Evolutionary conservation across 2,888 invertebrate genomes (phyloP), one percentile per base, ranked within the genome.

Genomic region (Octodonta nipae): DNA sequence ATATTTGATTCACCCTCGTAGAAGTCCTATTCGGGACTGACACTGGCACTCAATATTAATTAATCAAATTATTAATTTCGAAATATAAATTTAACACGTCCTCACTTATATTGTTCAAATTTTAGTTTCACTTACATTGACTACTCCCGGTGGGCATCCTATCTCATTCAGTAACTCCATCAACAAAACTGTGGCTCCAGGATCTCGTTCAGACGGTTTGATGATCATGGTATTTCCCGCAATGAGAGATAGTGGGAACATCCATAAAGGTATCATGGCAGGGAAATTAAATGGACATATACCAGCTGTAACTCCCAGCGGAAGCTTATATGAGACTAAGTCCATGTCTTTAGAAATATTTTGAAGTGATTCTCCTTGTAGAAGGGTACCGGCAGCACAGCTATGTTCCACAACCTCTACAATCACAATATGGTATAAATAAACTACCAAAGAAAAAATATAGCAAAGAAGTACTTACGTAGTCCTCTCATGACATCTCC

Each of bases 241-340:
- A 4, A 88, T 80, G 22, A 84, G 66, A 10, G 85, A 77, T 28
- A 84, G 67, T 0, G 86, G 85, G 71, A 83, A 83, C 74, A 84
- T 84, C 96, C 98, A 98, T 3, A 98, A 69, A 0, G 98, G 98
- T 47, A 98, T 93, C 98, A 98, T 98, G 15, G 96, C 96, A 0
- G 98, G 98, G 64, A 96, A 98, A 63, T 96, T 96, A 63, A 96
- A 96, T 0, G 95, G 95, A n/a, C 91, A 85, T 49, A 96, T 91
- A 29, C 95, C 93, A 52, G 82, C 89, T 12, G 83, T 84, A 2
- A 93, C 86, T 25, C 98, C 98, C 2, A 98, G 65, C 0, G 98
- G 98, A 28, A 86, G 66, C 46, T 89, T 80, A 59, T 87, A 85
- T 6, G 91, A 87, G 45, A 85, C 76, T 1, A 89, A 89, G 62